Percentiles rank a stretch among this genome's conserved stretches.
Evolutionary conservation across 2,888 invertebrate species (phyloP).

Genomic region (Aethes cnicana): DNA sequence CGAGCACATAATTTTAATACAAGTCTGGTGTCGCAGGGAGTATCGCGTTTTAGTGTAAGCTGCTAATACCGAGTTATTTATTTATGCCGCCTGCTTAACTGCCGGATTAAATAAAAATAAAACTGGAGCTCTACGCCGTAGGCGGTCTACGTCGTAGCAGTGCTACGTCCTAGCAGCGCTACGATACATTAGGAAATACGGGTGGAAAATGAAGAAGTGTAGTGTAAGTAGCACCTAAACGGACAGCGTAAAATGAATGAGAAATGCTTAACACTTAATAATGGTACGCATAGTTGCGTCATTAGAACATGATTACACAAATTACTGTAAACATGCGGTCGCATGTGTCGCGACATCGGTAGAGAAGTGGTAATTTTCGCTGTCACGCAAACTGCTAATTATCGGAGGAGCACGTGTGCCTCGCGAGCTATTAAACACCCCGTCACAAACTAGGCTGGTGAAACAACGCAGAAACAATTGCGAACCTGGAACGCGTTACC

Average conservation of each 20-base stretch:
- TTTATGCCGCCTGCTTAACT: conserved; percentile 24
- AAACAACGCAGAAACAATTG: conserved; percentile 11
- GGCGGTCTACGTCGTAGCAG: conserved; percentile 32
- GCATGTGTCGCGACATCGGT: conserved; percentile 59
- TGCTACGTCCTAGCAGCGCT: conserved; percentile 30
- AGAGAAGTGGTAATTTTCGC: conserved; percentile 62
- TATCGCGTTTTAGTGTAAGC: conserved; percentile 23
- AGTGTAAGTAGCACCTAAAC: conserved; percentile 4
- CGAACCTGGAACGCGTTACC: too few relatives aligned
- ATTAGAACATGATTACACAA: conserved; percentile 58
- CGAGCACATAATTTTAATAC: conserved; percentile 5
- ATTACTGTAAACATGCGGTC: conserved; percentile 59
- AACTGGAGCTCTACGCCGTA: conserved; percentile 32
- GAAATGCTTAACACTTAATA: conserved; percentile 7
- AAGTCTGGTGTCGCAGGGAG: conserved; percentile 12
- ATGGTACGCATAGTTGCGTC: conserved; percentile 25
- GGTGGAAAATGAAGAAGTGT: neutral
- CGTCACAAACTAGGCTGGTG: conserved; percentile 9
- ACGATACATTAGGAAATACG: conserved; percentile 23
- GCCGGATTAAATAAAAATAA: conserved; percentile 26
- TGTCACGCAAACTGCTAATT: conserved; percentile 72
- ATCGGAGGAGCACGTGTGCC: conserved; percentile 40
- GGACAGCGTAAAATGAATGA: conserved; percentile 2
- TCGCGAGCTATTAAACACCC: conserved; percentile 15
- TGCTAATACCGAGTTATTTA: conserved; percentile 31